Evolutionary conservation across 64 coral and sea anemone genomes (phyloP).

Genomic region (Orbicella faveolata): DNA sequence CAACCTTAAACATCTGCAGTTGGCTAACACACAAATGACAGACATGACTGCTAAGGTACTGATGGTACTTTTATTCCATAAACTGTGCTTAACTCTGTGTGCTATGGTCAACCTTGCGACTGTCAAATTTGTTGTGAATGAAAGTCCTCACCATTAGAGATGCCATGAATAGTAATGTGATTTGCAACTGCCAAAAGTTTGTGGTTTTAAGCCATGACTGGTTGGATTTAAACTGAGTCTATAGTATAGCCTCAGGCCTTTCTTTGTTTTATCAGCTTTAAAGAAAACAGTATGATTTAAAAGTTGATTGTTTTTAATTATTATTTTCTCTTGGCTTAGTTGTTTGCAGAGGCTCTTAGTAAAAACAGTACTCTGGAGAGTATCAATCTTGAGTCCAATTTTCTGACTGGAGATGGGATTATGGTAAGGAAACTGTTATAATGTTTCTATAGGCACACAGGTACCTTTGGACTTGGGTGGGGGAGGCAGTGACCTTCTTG

Average conservation of each 20-base stretch:
- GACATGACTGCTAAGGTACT: constrained; percentile 67
- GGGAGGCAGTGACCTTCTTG: no score
- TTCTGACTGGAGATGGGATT: constrained; percentile 79
- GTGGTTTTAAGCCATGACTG: no score
- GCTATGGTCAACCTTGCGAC: no score
- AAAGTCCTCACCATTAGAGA: no score
- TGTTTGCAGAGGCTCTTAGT: constrained; percentile 57
- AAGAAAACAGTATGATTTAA: neutral
- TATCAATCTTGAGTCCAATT: constrained; percentile 83
- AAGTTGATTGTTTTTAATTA: neutral
- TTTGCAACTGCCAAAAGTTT: no score
- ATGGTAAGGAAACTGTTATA: constrained; percentile 45
- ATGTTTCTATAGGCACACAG: neutral
- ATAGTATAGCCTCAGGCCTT: no score
- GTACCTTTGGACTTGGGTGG: no score
- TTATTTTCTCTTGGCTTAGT: constrained; percentile 15
- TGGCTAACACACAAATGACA: constrained; percentile 91
- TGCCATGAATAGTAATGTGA: no score
- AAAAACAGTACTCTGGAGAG: constrained; percentile 63
- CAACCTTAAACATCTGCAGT: constrained; percentile 66
- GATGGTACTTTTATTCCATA: neutral
- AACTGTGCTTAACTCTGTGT: neutral
- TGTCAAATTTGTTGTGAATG: no score
- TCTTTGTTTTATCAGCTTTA: no score
- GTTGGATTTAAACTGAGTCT: no score